Conservation (phyloP, 2,888 invertebrate species). For the Clepsis dumicolana region DNA sequence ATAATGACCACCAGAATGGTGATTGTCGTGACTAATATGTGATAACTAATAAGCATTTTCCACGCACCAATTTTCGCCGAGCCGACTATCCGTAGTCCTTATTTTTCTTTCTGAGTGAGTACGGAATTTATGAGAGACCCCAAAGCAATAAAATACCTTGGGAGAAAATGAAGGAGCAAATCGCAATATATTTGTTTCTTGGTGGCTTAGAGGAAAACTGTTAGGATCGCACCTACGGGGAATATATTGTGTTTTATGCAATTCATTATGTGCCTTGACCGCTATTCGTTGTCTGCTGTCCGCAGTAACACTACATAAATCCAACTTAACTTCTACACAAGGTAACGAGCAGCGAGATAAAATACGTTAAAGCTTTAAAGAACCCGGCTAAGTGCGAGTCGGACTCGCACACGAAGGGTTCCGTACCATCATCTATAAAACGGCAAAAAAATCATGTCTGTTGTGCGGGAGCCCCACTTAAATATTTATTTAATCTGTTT, state of each 20-base stretch:
- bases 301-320: constrained; percentile 13
- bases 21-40: constrained; percentile 53
- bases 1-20: neutral
- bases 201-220: constrained; percentile 76
- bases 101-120: constrained; percentile 83
- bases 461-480: too few relatives aligned
- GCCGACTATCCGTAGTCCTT: constrained; percentile 67
- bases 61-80: constrained; percentile 77
- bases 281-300: constrained; percentile 21
- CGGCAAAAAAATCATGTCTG: too few relatives aligned
- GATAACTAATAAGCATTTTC: constrained; percentile 76
- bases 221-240: constrained; percentile 71
- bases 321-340: constrained; percentile 7
- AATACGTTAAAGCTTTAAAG: neutral
- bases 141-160: constrained; percentile 85
- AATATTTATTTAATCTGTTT: too few relatives aligned
- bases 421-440: too few relatives aligned
- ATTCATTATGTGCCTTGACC: constrained; percentile 50
- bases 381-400: too few relatives aligned
- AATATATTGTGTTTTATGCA: constrained; percentile 60
- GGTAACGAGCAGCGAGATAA: neutral
- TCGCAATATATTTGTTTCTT: constrained; percentile 84
- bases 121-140: constrained; percentile 83
- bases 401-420: too few relatives aligned
- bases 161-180: constrained; percentile 85